A percentile compares a stretch with the other conserved stretches of the same genome.
Conservation (phyloP, 2,113 vertebrate genomes). For the Pteropus alecto region DNA sequence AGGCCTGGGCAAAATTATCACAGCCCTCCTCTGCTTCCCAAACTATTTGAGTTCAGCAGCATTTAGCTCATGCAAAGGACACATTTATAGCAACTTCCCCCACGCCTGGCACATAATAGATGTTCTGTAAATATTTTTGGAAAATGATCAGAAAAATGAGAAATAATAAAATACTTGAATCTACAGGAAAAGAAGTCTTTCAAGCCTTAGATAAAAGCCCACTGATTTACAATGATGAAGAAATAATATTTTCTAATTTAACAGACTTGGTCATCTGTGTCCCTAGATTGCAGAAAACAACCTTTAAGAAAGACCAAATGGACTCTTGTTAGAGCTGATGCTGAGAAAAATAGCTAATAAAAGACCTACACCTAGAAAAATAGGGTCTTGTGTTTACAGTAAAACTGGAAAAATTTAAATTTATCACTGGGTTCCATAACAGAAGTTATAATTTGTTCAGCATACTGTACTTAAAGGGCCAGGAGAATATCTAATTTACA, state of each 20-base stretch:
- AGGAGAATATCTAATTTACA: neutral
- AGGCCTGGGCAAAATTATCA: neutral
- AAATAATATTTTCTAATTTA: neutral
- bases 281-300: neutral
- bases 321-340: neutral
- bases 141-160: neutral
- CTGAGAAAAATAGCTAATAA: neutral
- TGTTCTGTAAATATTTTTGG: neutral
- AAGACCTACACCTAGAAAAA: neutral
- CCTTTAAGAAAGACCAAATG: neutral
- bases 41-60: neutral
- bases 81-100: neutral
- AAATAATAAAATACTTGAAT: slow-evolving; percentile 8
- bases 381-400: neutral
- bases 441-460: neutral
- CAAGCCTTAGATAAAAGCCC: neutral
- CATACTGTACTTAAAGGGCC: neutral
- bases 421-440: neutral
- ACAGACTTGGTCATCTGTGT: neutral
- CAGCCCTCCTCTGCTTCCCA: neutral
- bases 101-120: neutral
- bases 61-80: neutral
- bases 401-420: neutral
- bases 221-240: neutral
- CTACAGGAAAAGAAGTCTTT: neutral